Base-by-base conservation (phyloP, 1,140 invertebrate species). In the Bombus sylvicola region DNA sequence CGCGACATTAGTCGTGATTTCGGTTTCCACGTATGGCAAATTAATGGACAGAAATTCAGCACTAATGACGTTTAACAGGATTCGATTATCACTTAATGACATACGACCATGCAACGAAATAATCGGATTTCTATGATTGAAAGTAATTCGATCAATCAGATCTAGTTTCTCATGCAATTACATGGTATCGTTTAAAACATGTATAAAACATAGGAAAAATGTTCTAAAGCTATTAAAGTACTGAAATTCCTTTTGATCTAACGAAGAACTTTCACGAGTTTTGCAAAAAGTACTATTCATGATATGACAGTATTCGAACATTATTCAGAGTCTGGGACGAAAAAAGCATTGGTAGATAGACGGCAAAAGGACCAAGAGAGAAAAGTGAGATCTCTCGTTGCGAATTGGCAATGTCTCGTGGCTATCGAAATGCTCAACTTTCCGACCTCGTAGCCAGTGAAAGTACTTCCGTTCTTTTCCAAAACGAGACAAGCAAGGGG, bases 401-500 rank as follows among this genome's bases (percentile, higher is more conserved):
- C 59, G 73, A 81, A 84, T 76, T 64, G 43, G 28, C 72, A 53
- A 59, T 76, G 85, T 68, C 69, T 87, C 80, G 66, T 71, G 68
- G 47, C 37, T 64, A 81, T 66, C 18, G 88, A 80, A 78, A 74
- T 88, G 79, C 75, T 90, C 88, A 87, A 87, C 57, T 72, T 88
- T 88, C 89, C 76, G 83, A 74, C 72, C 87, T 83, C 90, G 90
- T 89, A 90, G 89, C 77, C 81, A 90, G 89, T 92, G 92, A 92
- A 93, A 93, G 93, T 90, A 92, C 92, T 94, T 94, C 93, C 93
- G 93, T 87, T 93, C 90, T 91, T 93, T 93, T 86, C 87, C 89
- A 91, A 93, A 93, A 92, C 85, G 90, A 92, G 91, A 89, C 88
- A 69, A 47, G 53, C 62, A 77, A 66, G 80, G 77, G 68, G 83